Percentiles rank a stretch among this genome's conserved stretches.
Conservation (phyloP, 2,888 invertebrate genomes). For the Meganola albula region DNA sequence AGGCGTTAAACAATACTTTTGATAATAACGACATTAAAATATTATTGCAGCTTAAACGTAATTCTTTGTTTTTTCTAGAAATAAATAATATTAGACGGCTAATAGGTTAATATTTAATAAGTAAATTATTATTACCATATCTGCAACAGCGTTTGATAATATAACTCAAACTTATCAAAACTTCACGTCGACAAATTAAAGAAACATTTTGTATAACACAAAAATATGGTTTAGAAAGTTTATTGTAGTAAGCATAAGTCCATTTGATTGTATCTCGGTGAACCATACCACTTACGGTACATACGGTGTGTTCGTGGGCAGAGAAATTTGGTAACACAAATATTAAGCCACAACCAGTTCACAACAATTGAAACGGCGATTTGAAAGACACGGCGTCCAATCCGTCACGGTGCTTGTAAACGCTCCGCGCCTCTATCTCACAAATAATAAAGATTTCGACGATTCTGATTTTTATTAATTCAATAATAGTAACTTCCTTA, state of each 20-base stretch:
- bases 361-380: conserved; percentile 56
- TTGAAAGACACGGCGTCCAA: conserved; percentile 51
- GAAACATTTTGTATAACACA: conserved; percentile 17
- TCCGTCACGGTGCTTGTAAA: conserved; percentile 45
- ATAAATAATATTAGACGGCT: too few species aligned
- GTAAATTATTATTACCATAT: too few species aligned
- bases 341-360: conserved; percentile 55
- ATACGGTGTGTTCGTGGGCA: conserved; percentile 52
- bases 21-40: too few species aligned
- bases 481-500: conserved; percentile 2
- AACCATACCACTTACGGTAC: conserved; percentile 57
- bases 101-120: too few species aligned
- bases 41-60: too few species aligned
- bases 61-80: too few species aligned
- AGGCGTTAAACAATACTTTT: too few species aligned
- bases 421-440: conserved; percentile 25
- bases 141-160: too few species aligned
- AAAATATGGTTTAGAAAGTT: conserved; percentile 65
- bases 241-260: conserved; percentile 45
- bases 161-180: too few species aligned
- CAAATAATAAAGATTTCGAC: conserved; percentile 16
- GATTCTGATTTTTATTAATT: conserved; percentile 15
- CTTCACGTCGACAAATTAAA: too few species aligned
- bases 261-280: conserved; percentile 60
- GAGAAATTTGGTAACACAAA: conserved; percentile 63